Base-by-base conservation (phyloP, 1,140 invertebrate genomes). In the Diachasmimorpha longicaudata region DNA sequence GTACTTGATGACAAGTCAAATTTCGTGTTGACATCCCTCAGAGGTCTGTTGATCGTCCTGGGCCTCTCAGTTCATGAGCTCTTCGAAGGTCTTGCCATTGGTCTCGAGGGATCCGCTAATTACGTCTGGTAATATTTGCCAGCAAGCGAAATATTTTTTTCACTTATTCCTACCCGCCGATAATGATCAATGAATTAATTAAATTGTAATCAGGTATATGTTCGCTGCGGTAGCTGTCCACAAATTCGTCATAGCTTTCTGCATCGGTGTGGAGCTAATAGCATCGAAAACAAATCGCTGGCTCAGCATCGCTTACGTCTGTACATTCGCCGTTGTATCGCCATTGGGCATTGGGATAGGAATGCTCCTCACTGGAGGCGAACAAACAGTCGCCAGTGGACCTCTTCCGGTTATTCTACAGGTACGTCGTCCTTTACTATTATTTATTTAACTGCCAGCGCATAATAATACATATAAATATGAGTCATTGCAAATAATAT, bases 41-140 rank as follows among this genome's bases (percentile, higher is more conserved):
- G 94, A 74, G 93, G 95, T 23, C 85, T 96, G 16, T 88, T 97
- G 58, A 93, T 97, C 72, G 94, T 98, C 0, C 87, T 96, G 23
- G 96, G 96, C 0, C 89, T 98, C 11, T 96, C 96, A 5, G 93
- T 98, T 70, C 97, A 98, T 84, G 95, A 97, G 79, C 89, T 97
- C 0, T 97, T 98, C 82, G 97, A 98, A 91, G 97, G 97, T 31
- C 91, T 98, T 72, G 94, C 96, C 21, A 94, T 98, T 73, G 96
- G 96, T 10, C 89, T 97, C 21, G 95, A 97, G 85, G 89, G 90
- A 19, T 91, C 91, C 10, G 86, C 92, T 6, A 84, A 87, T 1
- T 90, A 93, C 58, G 94, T 97, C 8, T 96, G 95, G 93, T 91
- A 88, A 81, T 84, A 79, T 11, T 70, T 52, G 23, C 4, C 9